These are phyloP conservation scores for Sympetrum striolatum DNA, from an alignment of 2,888 invertebrate species.

Conservation along the genomic window DNA sequence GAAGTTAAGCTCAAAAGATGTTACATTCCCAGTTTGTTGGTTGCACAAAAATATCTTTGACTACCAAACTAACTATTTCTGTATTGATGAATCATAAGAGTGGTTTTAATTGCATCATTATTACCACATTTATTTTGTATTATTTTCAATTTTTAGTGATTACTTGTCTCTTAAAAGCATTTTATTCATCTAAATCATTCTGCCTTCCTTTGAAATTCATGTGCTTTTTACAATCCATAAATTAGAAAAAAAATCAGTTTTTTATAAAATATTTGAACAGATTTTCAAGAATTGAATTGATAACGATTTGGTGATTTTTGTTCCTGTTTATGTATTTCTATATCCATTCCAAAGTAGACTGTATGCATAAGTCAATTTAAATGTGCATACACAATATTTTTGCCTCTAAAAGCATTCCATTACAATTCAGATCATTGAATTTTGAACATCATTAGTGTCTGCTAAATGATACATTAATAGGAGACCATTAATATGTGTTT, in stretches of 20 bases:
- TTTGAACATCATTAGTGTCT: neutral
- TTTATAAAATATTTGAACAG: neutral
- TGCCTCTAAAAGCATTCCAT: neutral
- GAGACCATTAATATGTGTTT: neutral
- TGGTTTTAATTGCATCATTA: neutral
- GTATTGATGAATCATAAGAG: neutral
- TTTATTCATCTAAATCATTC: neutral
- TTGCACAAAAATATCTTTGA: neutral
- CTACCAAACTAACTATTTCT: neutral
- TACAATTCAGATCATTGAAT: neutral
- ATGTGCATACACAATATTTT: neutral
- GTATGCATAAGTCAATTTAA: neutral
- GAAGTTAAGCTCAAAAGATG: neutral
- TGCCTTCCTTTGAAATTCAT: neutral
- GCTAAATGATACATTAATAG: neutral
- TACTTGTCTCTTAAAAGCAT: neutral
- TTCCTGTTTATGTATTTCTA: neutral
- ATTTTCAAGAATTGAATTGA: neutral
- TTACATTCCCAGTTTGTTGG: neutral
- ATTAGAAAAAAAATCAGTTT: neutral
- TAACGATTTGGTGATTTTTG: slow-evolving; percentile 3
- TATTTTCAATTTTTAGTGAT: neutral
- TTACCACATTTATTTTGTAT: neutral
- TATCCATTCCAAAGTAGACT: slow-evolving; percentile 21
- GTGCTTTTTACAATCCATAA: neutral